Evolutionary conservation across 2,113 vertebrate genomes (phyloP), one percentile per base, ranked within the genome.

Genomic region (Bagarius yarrelli): DNA sequence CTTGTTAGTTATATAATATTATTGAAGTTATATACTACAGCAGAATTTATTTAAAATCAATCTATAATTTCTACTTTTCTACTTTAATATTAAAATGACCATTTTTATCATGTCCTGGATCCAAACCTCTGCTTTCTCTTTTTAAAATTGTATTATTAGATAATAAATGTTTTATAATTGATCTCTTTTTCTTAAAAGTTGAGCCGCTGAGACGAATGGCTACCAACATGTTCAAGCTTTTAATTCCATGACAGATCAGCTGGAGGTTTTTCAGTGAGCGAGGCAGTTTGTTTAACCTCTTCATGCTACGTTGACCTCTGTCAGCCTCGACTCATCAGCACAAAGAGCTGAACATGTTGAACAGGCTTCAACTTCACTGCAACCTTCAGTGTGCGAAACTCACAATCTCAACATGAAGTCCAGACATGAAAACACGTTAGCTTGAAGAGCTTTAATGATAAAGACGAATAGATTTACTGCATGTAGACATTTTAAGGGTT

Each of bases 281-380:
- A 88, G 92, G 92, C 91, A 91, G 92, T 96, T 97, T 96, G 92
- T 94, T 96, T 96, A 97, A 97, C 95, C 95, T 94, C 92, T 94
- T 95, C 86, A 94, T 92, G 94, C 93, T 90, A 94, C 93, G 91
- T 96, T 97, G 94, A 96, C 95, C 95, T 84, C 92, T 96, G 95
- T 96, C 95, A 95, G 76, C 90, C 91, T 92, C 85, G 77, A 87
- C 94, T 94, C 91, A 90, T 96, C 95, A 95, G 88, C 88, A 93
- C 89, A 92, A 94, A 90, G 91, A 83, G 56, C 85, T 83, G 83
- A 85, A 86, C 86, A 86, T 80, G 30, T 82, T 85, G 56, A 83
- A 78, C 69, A 72, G 76, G 55, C 34, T 80, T 47, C 59, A 76
- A 52, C 50, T 50, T 59, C 56, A 72, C 50, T 52, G 13, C 44